phyloP scores from a whole-genome alignment of 1,140 invertebrate species.

The Rhopalosiphum maidis region DNA sequence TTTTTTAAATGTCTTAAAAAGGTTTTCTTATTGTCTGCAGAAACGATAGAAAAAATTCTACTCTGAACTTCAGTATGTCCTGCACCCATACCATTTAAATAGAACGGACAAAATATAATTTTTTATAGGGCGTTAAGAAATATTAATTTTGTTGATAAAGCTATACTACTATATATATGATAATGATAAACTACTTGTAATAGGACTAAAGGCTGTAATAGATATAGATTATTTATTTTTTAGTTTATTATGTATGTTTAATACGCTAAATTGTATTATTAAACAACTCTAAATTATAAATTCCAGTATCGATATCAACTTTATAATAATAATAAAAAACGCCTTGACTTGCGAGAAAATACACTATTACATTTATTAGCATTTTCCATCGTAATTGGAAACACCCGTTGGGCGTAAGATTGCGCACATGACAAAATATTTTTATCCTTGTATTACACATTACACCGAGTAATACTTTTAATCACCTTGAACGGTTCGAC shows the following conservation, averaged over 20 bases:
- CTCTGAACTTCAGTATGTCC: neutral
- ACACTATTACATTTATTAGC: slow-evolving; percentile 5
- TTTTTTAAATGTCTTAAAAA: neutral
- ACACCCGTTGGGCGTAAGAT: neutral
- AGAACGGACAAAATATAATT: neutral
- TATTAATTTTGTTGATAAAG: neutral
- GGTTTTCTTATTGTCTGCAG: neutral
- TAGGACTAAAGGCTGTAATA: neutral
- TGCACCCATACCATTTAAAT: neutral
- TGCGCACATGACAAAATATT: slow-evolving; percentile 23
- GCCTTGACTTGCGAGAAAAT: neutral
- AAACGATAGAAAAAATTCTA: neutral
- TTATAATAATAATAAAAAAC: neutral
- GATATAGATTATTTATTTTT: neutral
- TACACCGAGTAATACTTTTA: slow-evolving; percentile 21
- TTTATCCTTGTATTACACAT: slow-evolving; percentile 7
- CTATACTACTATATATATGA: neutral
- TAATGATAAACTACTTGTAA: neutral
- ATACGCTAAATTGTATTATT: neutral
- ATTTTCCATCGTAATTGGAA: slow-evolving; percentile 23
- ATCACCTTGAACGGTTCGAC: slow-evolving; percentile 50
- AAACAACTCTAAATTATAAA: neutral
- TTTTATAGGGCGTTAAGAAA: neutral
- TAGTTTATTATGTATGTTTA: neutral
- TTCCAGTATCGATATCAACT: neutral